phyloP scores from a whole-genome alignment of 2,797 vertebrate genomes.

The Coranthus polyacanthus region DNA sequence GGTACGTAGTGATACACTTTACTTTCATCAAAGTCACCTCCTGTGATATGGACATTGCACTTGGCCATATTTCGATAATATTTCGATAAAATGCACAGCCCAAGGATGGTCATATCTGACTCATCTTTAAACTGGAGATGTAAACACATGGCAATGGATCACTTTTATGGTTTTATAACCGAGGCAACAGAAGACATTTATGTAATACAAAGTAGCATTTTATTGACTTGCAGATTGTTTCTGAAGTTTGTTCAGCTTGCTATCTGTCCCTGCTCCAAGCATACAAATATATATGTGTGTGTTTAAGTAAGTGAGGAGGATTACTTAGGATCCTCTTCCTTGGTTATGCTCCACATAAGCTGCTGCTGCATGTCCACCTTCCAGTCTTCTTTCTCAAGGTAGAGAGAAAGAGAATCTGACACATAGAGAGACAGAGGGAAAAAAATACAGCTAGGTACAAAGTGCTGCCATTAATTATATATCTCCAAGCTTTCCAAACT shows the following conservation, averaged over 20 bases:
- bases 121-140: background rate
- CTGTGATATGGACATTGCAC: no score
- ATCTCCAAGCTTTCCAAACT: slow-evolving; percentile 6
- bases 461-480: slow-evolving; percentile 12
- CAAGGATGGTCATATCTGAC: background rate
- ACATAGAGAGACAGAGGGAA: background rate
- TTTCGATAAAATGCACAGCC: background rate
- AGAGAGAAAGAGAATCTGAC: background rate
- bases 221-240: background rate
- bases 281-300: background rate
- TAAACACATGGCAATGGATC: background rate
- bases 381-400: slow-evolving; percentile 35
- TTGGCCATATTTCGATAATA: no score
- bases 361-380: slow-evolving; percentile 47
- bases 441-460: background rate
- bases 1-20: no score
- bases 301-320: slow-evolving; percentile 41
- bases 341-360: slow-evolving; percentile 45
- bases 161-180: background rate
- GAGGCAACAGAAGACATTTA: background rate
- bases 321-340: slow-evolving; percentile 39
- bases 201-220: background rate
- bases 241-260: slow-evolving; percentile 1
- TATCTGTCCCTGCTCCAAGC: slow-evolving; percentile 1
- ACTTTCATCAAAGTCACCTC: no score